Evolutionary conservation across 1,140 invertebrate species (phyloP).

Genomic region (Drosophila santomea): DNA sequence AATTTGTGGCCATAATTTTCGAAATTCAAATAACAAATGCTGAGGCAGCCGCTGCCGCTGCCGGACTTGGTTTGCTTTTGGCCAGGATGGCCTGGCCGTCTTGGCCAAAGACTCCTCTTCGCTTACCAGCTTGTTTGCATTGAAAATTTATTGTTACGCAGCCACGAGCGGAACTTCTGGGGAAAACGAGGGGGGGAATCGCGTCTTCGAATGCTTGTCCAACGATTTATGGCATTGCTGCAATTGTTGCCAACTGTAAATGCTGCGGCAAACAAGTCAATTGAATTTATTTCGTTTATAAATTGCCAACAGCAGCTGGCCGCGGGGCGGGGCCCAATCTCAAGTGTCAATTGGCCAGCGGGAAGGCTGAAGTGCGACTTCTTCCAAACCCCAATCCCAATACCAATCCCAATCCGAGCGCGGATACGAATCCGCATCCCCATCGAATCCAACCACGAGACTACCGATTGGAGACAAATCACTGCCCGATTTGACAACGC

Average conservation of each 20-base stretch:
- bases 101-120: slow-evolving; percentile 22
- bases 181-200: slow-evolving; percentile 3
- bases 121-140: slow-evolving; percentile 74
- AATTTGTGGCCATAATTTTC: slow-evolving; percentile 83
- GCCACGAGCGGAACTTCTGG: slow-evolving; percentile 29
- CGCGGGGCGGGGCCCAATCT: slow-evolving; percentile 28
- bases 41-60: slow-evolving; percentile 17
- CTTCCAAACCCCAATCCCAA: slow-evolving; percentile 13
- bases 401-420: slow-evolving; percentile 2
- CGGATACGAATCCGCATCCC: slow-evolving; percentile 14
- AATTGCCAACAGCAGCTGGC: slow-evolving; percentile 63
- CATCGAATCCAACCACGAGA: slow-evolving; percentile 1
- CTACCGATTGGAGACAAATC: slow-evolving; percentile 70
- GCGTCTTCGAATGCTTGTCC: slow-evolving; percentile 42
- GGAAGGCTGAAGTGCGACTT: slow-evolving; percentile 14
- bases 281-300: slow-evolving; percentile 84
- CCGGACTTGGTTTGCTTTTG: slow-evolving; percentile 43
- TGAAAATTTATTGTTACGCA: slow-evolving; percentile 83
- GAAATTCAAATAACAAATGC: slow-evolving; percentile 83
- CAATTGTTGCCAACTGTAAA: slow-evolving; percentile 83
- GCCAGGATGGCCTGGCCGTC: slow-evolving; percentile 8
- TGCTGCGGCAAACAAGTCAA: slow-evolving; percentile 82
- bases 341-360: slow-evolving; percentile 72
- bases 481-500: slow-evolving; percentile 74
- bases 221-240: slow-evolving; percentile 83